Evolutionary conservation across 2,888 invertebrate genomes (phyloP).

Genomic region (Subacronicta megacephala): DNA sequence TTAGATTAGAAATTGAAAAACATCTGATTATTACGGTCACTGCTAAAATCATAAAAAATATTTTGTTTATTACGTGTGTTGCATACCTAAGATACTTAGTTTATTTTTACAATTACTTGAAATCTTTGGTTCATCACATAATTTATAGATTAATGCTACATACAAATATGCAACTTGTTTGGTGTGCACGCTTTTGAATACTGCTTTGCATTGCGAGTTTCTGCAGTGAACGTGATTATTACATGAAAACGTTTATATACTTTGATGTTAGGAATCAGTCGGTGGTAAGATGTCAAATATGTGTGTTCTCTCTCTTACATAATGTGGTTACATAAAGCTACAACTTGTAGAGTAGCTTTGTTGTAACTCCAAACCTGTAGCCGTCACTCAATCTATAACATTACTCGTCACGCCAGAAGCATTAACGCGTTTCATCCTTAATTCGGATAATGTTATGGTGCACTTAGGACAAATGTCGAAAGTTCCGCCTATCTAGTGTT

Average conservation of each 20-base stretch:
- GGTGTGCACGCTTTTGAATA: too few relatives aligned
- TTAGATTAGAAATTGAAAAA: constrained; percentile 2
- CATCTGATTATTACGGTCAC: constrained; percentile 5
- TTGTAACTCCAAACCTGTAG: constrained; percentile 8
- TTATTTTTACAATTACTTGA: too few relatives aligned
- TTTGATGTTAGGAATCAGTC: constrained; percentile 5
- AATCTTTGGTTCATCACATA: background rate
- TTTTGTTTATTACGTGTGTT: too few relatives aligned
- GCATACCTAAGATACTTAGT: too few relatives aligned
- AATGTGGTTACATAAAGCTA: background rate
- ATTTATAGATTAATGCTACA: background rate
- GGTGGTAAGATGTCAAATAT: constrained; percentile 6
- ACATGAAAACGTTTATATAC: background rate
- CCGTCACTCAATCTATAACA: constrained; percentile 28
- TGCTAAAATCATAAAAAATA: background rate
- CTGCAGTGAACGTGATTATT: constrained; percentile 3
- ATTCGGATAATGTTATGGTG: constrained; percentile 54
- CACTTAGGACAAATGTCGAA: constrained; percentile 80
- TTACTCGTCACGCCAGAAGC: constrained; percentile 33
- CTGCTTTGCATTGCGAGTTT: background rate
- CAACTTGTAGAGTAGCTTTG: background rate
- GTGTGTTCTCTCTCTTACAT: constrained; percentile 9
- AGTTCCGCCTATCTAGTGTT: constrained; percentile 83
- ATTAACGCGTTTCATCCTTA: constrained; percentile 35
- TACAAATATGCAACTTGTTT: too few relatives aligned